Conservation (phyloP, 2,888 invertebrate species). For the Drosophila mulleri region DNA sequence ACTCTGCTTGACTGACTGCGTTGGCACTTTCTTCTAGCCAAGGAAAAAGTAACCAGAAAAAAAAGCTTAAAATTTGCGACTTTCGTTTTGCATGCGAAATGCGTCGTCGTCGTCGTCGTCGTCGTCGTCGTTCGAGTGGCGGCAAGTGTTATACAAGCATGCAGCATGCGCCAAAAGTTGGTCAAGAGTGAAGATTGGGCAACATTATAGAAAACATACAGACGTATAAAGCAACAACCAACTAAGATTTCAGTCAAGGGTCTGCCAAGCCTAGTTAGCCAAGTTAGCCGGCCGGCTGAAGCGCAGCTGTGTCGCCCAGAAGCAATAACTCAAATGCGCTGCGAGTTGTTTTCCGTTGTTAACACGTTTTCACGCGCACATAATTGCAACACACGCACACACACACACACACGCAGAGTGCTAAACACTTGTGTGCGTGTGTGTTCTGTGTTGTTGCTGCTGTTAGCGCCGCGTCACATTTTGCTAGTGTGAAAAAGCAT, state of each 20-base stretch:
- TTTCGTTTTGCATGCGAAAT: constrained; percentile 50
- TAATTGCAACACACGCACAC: constrained; percentile 52
- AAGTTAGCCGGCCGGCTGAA: constrained; percentile 10
- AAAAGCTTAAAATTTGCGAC: constrained; percentile 11
- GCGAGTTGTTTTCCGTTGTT: constrained; percentile 53
- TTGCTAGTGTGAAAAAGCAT: constrained; percentile 47
- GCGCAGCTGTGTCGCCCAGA: constrained; percentile 2
- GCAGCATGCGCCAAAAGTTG: constrained; percentile 22
- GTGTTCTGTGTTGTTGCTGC: constrained; percentile 29
- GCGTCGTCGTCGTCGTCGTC: too few species aligned
- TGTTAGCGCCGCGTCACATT: constrained; percentile 43
- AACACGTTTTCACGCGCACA: constrained; percentile 61
- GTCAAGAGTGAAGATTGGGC: neutral
- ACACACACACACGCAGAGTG: constrained; percentile 16
- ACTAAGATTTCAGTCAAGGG: constrained; percentile 54
- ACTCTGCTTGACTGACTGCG: constrained; percentile 12
- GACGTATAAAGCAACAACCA: too few species aligned
- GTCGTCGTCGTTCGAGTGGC: neutral
- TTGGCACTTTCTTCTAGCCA: constrained; percentile 41
- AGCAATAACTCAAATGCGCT: constrained; percentile 47
- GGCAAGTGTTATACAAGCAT: constrained; percentile 46
- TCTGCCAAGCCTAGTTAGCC: constrained; percentile 14
- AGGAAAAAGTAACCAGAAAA: constrained; percentile 2
- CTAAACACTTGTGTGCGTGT: constrained; percentile 20
- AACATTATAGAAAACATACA: too few species aligned